A percentile compares a stretch with the other conserved stretches of the same genome.
These are phyloP conservation scores for Ptiloglossa arizonensis DNA, from an alignment of 1,140 invertebrate species.

Conservation along the genomic window DNA sequence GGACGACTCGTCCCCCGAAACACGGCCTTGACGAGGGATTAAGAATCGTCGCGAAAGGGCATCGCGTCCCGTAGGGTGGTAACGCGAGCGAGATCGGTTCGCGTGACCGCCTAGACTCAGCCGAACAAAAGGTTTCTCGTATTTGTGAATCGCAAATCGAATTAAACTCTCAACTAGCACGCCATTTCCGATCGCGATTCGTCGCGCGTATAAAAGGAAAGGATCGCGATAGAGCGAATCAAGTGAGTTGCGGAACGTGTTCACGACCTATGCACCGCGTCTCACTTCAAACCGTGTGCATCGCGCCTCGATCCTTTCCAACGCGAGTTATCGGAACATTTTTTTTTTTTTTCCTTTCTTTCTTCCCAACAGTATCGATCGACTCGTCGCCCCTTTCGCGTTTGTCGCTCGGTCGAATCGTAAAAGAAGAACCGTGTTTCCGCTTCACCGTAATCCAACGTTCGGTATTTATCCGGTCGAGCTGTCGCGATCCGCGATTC, in stretches of 20 bases:
- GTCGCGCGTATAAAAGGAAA: conserved; percentile 76
- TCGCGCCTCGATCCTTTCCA: not conserved
- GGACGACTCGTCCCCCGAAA: not conserved
- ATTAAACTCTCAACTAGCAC: conserved; percentile 80
- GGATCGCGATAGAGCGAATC: conserved; percentile 60
- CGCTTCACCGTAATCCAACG: not conserved
- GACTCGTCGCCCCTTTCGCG: not conserved
- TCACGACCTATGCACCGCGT: conserved; percentile 72
- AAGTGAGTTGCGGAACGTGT: conserved; percentile 80
- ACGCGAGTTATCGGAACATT: not conserved
- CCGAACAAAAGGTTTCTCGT: conserved; percentile 78
- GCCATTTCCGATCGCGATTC: conserved; percentile 74
- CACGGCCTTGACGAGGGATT: conserved; percentile 29
- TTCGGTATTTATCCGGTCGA: not conserved
- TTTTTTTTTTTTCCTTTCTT: not conserved
- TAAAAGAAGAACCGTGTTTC: too few species aligned
- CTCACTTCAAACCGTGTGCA: conserved; percentile 76
- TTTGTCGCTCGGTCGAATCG: not conserved
- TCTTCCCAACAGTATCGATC: not conserved
- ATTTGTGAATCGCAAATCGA: conserved; percentile 76
- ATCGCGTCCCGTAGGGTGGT: conserved; percentile 13
- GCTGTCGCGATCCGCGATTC: not conserved
- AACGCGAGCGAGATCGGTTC: conserved; percentile 50
- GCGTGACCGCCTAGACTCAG: conserved; percentile 77
- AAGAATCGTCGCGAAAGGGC: conserved; percentile 28